Evolutionary conservation across 1,140 invertebrate genomes (phyloP), one percentile per base, ranked within the genome.

Genomic region (Coptotermes formosanus): DNA sequence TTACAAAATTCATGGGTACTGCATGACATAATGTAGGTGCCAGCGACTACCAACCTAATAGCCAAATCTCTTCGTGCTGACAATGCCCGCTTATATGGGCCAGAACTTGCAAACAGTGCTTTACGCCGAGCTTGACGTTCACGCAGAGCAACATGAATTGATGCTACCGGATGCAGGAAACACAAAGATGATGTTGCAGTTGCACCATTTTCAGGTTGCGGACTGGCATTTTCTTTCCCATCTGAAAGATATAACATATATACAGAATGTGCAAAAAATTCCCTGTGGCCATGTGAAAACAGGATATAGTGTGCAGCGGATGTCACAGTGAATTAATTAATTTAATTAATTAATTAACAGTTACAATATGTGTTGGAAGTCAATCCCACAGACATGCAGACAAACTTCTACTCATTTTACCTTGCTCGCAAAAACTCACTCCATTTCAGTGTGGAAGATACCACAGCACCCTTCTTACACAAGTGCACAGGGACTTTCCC

Each of bases 11-110:
- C 16, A 6, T 30, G 25, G 4, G 30, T 11, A 82, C 81, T 38
- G 81, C 2, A 82, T 32, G 43, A 19, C 6, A 82, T 16, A 0
- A 2, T 32, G 9, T n/a, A 38, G 30, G 30, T 30, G 30, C 81
- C n/a, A 82, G 6, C 4, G 23, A 43, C 38, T n/a, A 75, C 52
- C 4, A 32, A 86, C 86, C 86, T 84, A 16, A 95, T 90, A 3
- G 93, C 92, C 81, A 95, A 89, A 90, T 95, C 95, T 30, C 94
- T 91, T 44, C 94, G 91, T 14, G 94, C 94, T 85, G 93, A 94
- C 11, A 95, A 88, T 0, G 94, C 94, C 3, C 94, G 91, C 30
- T 91, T 91, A 86, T 91, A 91, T 2, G 90, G 91, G 23, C 92
- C 92, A 45, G 92, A 91, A 89, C 90, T 92, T 59, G 90, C 89